These are phyloP conservation scores for Butastur rufipennis DNA, from an alignment of 2,113 vertebrate genomes.

Conservation along the genomic window DNA sequence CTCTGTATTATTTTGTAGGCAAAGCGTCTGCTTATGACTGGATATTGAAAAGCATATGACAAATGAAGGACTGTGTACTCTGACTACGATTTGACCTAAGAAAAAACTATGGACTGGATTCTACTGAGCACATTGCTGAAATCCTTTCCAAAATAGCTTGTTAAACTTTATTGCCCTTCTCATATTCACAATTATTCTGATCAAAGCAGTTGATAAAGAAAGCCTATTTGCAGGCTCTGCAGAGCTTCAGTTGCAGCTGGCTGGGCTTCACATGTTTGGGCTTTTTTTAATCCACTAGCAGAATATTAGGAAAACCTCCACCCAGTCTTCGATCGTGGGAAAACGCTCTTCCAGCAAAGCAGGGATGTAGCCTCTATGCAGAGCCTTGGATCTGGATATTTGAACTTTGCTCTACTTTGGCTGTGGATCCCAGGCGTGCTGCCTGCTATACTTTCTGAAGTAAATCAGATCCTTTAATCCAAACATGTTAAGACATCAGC, in stretches of 20 bases:
- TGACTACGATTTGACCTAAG: neutral
- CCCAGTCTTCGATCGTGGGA: neutral
- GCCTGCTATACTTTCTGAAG: neutral
- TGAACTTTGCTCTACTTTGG: neutral
- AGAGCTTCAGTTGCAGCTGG: neutral
- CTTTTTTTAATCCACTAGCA: neutral
- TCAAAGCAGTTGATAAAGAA: conserved; percentile 3
- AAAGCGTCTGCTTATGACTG: neutral
- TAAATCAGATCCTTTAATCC: neutral
- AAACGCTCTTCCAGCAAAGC: neutral
- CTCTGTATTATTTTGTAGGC: neutral
- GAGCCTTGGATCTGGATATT: neutral
- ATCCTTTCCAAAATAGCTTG: neutral
- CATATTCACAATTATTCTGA: neutral
- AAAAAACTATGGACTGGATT: neutral
- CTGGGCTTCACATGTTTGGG: neutral
- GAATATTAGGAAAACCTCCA: neutral
- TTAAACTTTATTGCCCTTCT: neutral
- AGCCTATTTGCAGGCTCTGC: neutral
- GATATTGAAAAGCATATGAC: neutral
- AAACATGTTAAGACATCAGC: neutral
- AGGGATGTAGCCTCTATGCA: neutral
- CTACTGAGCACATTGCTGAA: neutral
- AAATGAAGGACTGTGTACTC: neutral
- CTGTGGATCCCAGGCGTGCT: neutral